These are phyloP conservation scores for Drosophila burlai DNA, from an alignment of 1,140 invertebrate genomes.

Conservation along the genomic window DNA sequence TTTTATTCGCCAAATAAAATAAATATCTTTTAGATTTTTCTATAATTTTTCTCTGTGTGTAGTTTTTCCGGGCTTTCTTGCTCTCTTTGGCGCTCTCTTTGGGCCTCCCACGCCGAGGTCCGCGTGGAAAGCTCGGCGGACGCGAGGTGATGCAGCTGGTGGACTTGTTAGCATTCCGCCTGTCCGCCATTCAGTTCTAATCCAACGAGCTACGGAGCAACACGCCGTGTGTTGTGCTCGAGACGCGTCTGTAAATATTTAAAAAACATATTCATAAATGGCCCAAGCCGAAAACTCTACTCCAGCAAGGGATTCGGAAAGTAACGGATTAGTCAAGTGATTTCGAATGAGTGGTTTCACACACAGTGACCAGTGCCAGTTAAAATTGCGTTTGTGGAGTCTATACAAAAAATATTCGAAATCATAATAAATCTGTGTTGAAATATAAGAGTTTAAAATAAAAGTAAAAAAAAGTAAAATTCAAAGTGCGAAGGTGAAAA, in stretches of 20 bases:
- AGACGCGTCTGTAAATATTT: conserved; percentile 79
- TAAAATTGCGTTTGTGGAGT: conserved; percentile 23
- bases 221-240: conserved; percentile 66
- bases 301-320: conserved; percentile 16
- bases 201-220: conserved; percentile 65
- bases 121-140: conserved; percentile 27
- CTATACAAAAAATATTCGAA: conserved; percentile 31
- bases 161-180: conserved; percentile 64
- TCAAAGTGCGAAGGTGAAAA: conserved; percentile 80
- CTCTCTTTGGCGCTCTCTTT: conserved; percentile 7
- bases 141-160: conserved; percentile 23
- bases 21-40: too few relatives aligned
- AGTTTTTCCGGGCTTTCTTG: background rate
- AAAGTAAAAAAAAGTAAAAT: conserved; percentile 42
- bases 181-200: conserved; percentile 56
- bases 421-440: conserved; percentile 43
- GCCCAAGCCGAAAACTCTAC: conserved; percentile 50
- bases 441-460: conserved; percentile 42
- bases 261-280: conserved; percentile 72
- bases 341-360: conserved; percentile 33
- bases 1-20: too few relatives aligned
- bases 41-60: background rate
- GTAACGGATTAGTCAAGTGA: conserved; percentile 18
- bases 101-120: conserved; percentile 12
- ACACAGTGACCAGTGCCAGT: conserved; percentile 34